Evolutionary conservation across 2,113 vertebrate genomes (phyloP), one percentile per base, ranked within the genome.

Genomic region (Eulemur rufifrons): DNA sequence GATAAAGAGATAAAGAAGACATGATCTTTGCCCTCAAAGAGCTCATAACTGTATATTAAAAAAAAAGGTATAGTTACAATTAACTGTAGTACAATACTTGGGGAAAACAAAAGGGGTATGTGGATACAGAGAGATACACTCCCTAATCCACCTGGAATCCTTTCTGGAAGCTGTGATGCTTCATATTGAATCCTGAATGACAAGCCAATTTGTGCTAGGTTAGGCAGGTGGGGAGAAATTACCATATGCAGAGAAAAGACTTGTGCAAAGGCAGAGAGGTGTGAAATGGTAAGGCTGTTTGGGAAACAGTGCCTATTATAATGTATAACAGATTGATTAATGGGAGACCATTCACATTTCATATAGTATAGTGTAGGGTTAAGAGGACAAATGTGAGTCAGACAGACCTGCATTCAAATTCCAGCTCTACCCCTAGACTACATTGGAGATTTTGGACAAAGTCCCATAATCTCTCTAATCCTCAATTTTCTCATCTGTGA

Each of bases 171-270:
- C 34, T 92, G 15, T 76, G 42, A 69, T 74, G 50, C n/a, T 78
- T 95, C 34, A 63, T 32, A 81, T 3, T 96, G 85, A 95, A 93
- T 78, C 45, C 47, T 89, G 59, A 91, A 76, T 87, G n/a, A 93
- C 32, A 90, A 86, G 42, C 4, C 54, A 47, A 11, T 27, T 7
- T 34, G 21, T 81, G 15, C 12, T 42, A 85, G 37, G 15, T 56
- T 81, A 69, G 52, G n/a, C 5, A 93, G 95, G 27, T 29, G 12
- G 3, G 50, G 25, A 82, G 32, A 95, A 91, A 81, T 8, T 68
- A 85, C 2, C 5, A 2, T 32, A 92, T 21, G 52, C 29, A 56
- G 25, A 96, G 25, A 32, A 77, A 63, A 93, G 25, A 64, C 6
- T 45, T 82, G 27, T 88, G 45, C 29, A 90, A 94, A 92, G 56